These are phyloP conservation scores for Lypha dubia DNA, from an alignment of 2,888 invertebrate genomes.

Conservation along the genomic window DNA sequence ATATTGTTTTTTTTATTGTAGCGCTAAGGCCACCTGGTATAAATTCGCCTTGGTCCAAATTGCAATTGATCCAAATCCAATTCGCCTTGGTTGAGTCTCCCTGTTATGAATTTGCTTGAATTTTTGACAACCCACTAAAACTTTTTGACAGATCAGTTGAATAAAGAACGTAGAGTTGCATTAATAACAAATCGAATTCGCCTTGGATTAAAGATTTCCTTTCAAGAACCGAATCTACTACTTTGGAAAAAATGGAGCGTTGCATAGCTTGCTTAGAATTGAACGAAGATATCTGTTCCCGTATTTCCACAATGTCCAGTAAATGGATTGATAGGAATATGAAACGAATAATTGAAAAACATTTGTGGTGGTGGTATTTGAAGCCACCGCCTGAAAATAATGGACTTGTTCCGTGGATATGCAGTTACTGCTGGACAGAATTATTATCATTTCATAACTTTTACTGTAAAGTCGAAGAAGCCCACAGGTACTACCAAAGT, in stretches of 20 bases:
- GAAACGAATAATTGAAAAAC: constrained; percentile 54
- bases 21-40: too few species aligned
- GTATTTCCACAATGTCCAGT: constrained; percentile 12
- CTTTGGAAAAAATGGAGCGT: constrained; percentile 27
- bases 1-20: too few species aligned
- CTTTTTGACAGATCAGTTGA: too few species aligned
- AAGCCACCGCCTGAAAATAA: neutral
- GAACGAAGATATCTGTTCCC: constrained; percentile 12
- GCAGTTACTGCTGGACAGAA: constrained; percentile 49
- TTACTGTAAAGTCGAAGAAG: constrained; percentile 31
- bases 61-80: too few species aligned
- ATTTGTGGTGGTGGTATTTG: constrained; percentile 63
- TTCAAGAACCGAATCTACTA: too few species aligned
- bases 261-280: constrained; percentile 52
- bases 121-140: too few species aligned
- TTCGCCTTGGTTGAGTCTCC: too few species aligned
- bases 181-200: too few species aligned
- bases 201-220: too few species aligned
- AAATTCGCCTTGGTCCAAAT: too few species aligned
- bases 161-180: too few species aligned
- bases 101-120: too few species aligned
- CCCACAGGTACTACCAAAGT: constrained; percentile 7
- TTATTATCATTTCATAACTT: constrained; percentile 52
- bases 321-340: constrained; percentile 44
- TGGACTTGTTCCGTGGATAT: constrained; percentile 44